Evolutionary conservation across 2,888 invertebrate species (phyloP), one percentile per base, ranked within the genome.

Genomic region (Branchipolynoe longqiensis): DNA sequence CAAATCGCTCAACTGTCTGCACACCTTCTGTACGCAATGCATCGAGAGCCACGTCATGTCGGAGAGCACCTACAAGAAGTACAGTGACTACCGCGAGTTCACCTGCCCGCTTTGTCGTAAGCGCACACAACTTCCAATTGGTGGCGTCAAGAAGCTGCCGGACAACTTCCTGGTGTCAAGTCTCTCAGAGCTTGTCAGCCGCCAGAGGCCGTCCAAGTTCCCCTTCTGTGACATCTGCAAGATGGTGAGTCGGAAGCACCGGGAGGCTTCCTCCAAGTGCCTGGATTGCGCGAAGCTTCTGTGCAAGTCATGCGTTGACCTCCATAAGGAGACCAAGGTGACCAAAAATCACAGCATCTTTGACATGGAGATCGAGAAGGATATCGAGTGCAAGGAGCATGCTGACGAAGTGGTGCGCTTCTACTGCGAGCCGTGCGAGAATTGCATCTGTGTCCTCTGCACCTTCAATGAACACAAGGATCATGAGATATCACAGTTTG

Each of bases 101-200:
- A 93, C 93, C 12, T 93, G 94, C 88, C 94, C 94, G 4, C 90
- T 94, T 38, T 94, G 94, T 88, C 92, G 94, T 74, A 94, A 94
- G 89, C 89, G 94, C 56, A 94, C 94, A 2, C 93, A 93, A 85
- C 91, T 94, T 59, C 94, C 94, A 56, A 89, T 94, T 69, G 94
- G 94, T 14, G 94, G 94, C 62, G 94, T 94, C 28, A 93, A 93
- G 89, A 93, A 93, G 88, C 92, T 94, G 73, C 94, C 94, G 0
- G 94, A 94, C 89, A 94, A 94, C 90, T 94, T 94, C 88, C 90
- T 94, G 85, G 93, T 94, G 56, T 92, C 93, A 82, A 93, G 92
- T 89, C 91, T 94, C 38, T 90, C 92, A 41, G 94, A 94, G 87
- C 89, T 93, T 59, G 91, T 93, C 28, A 90, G 90, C 18, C 89